These are phyloP conservation scores for Dynastes grantii DNA, from an alignment of 2,888 invertebrate genomes.

Conservation along the genomic window DNA sequence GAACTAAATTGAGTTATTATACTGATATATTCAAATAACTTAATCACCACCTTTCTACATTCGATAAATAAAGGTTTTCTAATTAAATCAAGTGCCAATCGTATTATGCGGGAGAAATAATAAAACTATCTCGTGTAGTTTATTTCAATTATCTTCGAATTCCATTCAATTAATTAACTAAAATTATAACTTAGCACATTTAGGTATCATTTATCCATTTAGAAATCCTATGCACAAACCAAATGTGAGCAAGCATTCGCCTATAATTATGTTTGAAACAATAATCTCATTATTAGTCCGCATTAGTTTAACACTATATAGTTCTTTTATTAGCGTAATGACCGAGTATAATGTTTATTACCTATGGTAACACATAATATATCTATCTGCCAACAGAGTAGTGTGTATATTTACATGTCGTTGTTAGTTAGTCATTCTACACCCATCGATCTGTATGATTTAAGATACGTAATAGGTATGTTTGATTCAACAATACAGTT, in stretches of 20 bases:
- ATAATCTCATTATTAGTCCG: background rate
- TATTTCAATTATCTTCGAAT: background rate
- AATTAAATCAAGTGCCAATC: background rate
- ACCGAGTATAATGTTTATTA: too few relatives aligned
- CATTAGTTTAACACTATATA: background rate
- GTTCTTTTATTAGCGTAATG: too few relatives aligned
- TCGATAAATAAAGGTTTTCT: too few relatives aligned
- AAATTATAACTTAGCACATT: background rate
- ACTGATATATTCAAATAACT: background rate
- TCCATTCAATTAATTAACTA: background rate
- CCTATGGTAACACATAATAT: too few relatives aligned
- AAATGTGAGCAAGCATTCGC: background rate
- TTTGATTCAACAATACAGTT: too few relatives aligned
- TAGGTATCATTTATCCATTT: background rate
- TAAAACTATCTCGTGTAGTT: background rate
- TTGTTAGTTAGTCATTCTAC: too few relatives aligned
- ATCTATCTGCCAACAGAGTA: too few relatives aligned
- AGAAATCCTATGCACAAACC: background rate
- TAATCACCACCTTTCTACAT: background rate
- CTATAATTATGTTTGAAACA: background rate
- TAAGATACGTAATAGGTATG: too few relatives aligned
- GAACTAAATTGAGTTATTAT: slow-evolving; percentile 9
- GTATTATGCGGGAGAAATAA: background rate
- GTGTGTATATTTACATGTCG: too few relatives aligned
- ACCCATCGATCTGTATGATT: too few relatives aligned